Evolutionary conservation across 2,888 invertebrate genomes (phyloP), one percentile per base, ranked within the genome.

Genomic region (Drosophila anomelani): DNA sequence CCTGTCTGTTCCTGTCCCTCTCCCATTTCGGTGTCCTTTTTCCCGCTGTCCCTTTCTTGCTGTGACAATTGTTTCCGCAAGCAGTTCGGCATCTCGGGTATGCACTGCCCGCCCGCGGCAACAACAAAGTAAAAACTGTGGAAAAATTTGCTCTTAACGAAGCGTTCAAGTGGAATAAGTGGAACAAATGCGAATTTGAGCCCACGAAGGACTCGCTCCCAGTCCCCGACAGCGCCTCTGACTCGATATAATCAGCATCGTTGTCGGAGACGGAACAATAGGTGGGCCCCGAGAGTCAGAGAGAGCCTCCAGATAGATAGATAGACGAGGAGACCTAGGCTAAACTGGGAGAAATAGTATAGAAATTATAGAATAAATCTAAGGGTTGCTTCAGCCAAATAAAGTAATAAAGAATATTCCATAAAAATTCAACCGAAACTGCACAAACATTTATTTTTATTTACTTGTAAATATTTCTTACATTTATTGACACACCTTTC

Each of bases 81-180:
- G 64, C 61, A 64, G 64, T 64, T 61, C 34, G n/a, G 13, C 39
- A 55, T 44, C 36, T 43, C 58, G n/a, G 23, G 23, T 29, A 61
- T 72, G 72, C 53, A 63, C 38, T 67, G 46, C 53, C 23, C 34
- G 36, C 36, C 36, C 36, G 36, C 38, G 36, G 58, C 58, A 17
- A 9, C 46, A 58, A 59, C 55, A 60, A 67, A 72, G 60, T 53
- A 46, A 59, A 62, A 54, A 64, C 59, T 60, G 64, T 76, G 68
- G 66, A 74, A 75, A 83, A 83, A 78, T 77, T 83, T 83, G 80
- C 79, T 83, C 81, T 78, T 75, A 80, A 76, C 79, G 77, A 81
- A 79, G 81, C 80, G 79, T 81, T 81, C 76, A 81, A 79, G 81
- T 78, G 79, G 77, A 81, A 81, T 81, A 81, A 81, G 80, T 78